A percentile compares a stretch with the other conserved stretches of the same genome.
Conservation (phyloP, 1,140 invertebrate genomes). For the Sinonovacula constricta region DNA sequence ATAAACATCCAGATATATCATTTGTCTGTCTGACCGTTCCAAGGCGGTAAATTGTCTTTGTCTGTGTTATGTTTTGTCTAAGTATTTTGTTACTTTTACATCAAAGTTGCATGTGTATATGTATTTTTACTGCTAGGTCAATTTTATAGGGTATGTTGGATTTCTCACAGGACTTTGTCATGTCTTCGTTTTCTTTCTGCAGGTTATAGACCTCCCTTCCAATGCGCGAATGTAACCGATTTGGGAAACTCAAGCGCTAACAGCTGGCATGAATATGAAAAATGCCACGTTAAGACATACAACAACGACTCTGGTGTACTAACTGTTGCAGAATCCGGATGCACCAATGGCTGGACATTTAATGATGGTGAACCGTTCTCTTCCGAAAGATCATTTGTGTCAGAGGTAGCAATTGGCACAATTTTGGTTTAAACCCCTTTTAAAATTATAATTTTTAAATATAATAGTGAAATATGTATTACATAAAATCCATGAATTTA, state of each 20-base stretch:
- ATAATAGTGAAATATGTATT: too few species aligned
- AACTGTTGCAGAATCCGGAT: slow-evolving; percentile 8
- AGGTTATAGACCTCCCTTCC: slow-evolving; percentile 28
- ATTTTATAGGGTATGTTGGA: not conserved
- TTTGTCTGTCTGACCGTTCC: not conserved
- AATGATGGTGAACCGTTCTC: slow-evolving; percentile 13
- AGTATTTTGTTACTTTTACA: not conserved
- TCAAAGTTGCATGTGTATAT: too few species aligned
- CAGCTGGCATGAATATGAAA: not conserved
- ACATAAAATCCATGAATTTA: too few species aligned
- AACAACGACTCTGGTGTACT: not conserved
- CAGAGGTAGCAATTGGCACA: slow-evolving; percentile 22
- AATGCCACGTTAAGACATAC: slow-evolving; percentile 12
- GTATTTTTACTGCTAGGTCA: not conserved
- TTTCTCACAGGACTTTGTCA: too few species aligned
- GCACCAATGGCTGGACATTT: slow-evolving; percentile 24
- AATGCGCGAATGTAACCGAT: slow-evolving; percentile 11
- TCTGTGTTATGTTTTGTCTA: too few species aligned
- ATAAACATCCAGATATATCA: too few species aligned
- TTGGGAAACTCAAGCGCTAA: too few species aligned
- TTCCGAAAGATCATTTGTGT: slow-evolving; percentile 21
- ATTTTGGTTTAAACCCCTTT: too few species aligned
- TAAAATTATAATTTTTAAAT: too few species aligned
- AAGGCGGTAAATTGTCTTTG: too few species aligned
- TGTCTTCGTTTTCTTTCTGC: not conserved